Evolutionary conservation across 2,113 vertebrate genomes (phyloP).

Genomic region (Atrichornis clamosus): DNA sequence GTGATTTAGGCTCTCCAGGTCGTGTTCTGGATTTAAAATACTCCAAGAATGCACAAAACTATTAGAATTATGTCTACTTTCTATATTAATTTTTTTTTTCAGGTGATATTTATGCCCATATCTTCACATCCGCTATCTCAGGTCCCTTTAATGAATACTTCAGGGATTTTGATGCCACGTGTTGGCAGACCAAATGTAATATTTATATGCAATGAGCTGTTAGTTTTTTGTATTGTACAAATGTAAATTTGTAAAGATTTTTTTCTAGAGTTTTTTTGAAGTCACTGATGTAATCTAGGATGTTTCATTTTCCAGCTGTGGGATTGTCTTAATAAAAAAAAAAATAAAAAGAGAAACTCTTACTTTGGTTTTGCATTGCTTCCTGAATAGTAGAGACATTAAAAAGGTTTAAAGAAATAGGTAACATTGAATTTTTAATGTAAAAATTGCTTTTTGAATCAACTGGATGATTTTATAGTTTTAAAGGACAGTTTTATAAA

Average conservation of each 20-base stretch:
- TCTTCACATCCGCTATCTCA: constrained; percentile 70
- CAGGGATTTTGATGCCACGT: constrained; percentile 75
- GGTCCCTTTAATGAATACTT: constrained; percentile 75
- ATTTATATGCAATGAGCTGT: constrained; percentile 78
- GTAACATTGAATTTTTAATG: background rate
- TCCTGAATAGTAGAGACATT: background rate
- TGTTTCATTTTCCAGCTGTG: constrained; percentile 70
- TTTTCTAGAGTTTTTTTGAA: constrained; percentile 70
- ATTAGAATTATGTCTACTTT: constrained; percentile 55
- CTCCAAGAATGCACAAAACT: constrained; percentile 56
- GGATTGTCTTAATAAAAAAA: constrained; percentile 70
- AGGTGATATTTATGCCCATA: constrained; percentile 64
- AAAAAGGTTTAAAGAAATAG: background rate
- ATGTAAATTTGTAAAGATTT: constrained; percentile 74
- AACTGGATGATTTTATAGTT: background rate
- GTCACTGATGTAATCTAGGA: constrained; percentile 68
- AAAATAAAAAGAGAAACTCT: constrained; percentile 3
- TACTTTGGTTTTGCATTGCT: constrained; percentile 42
- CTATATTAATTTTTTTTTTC: constrained; percentile 39
- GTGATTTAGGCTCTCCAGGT: background rate
- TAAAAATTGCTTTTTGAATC: background rate
- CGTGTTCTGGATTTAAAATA: constrained; percentile 9
- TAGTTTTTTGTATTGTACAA: constrained; percentile 75
- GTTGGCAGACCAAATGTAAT: constrained; percentile 78
- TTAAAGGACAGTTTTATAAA: background rate